These are phyloP conservation scores for Siniperca obscura DNA, from an alignment of 2,797 vertebrate species.

Conservation along the genomic window DNA sequence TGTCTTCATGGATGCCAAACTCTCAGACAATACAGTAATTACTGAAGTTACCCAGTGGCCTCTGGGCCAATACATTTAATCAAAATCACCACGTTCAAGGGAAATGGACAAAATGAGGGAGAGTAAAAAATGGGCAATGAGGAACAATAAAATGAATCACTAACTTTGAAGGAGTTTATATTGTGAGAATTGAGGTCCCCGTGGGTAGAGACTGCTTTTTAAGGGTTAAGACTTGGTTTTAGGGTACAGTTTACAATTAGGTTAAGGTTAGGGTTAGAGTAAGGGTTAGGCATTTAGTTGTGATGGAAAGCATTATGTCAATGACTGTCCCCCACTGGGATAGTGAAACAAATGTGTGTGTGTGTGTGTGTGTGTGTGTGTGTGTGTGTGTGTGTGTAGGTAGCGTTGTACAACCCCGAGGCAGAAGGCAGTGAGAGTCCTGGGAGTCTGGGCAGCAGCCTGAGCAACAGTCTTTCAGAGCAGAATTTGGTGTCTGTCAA, in stretches of 20 bases:
- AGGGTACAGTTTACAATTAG: no score
- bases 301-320: no score
- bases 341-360: no score
- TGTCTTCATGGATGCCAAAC: conserved; percentile 20
- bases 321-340: no score
- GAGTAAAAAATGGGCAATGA: conserved; percentile 1
- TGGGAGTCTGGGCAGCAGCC: conserved; percentile 87
- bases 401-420: conserved; percentile 91
- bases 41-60: conserved; percentile 17
- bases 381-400: conserved; percentile 77
- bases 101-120: background rate
- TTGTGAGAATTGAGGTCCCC: background rate
- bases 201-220: no score
- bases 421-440: conserved; percentile 93
- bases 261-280: no score
- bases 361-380: conserved; percentile 6
- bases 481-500: conserved; percentile 93
- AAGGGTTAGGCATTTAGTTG: no score
- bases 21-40: conserved; percentile 13
- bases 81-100: conserved; percentile 37
- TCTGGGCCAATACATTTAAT: conserved; percentile 44
- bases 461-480: conserved; percentile 94
- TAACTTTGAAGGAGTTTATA: conserved; percentile 21
- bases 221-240: no score
- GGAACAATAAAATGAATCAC: conserved; percentile 34